Conservation (phyloP, 1,140 invertebrate genomes). For the Temnothorax nylanderi region DNA sequence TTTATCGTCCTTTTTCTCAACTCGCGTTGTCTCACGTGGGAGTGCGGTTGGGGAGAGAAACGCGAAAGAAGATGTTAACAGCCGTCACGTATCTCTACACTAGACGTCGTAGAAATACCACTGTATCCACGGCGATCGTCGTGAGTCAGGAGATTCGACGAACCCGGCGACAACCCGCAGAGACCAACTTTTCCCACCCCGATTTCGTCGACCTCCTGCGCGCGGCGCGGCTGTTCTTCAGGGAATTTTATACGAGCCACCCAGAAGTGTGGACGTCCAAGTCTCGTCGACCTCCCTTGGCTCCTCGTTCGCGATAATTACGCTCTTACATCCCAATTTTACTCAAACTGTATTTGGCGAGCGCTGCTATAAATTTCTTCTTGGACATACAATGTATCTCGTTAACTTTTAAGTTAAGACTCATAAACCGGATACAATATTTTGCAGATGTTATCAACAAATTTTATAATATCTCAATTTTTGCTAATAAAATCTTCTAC, state of each 20-base stretch:
- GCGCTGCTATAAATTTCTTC: background rate
- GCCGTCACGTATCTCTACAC: conserved; percentile 52
- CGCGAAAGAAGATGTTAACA: conserved; percentile 68
- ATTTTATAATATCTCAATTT: background rate
- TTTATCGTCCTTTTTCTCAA: conserved; percentile 66
- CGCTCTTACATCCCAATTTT: conserved; percentile 36
- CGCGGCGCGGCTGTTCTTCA: conserved; percentile 5
- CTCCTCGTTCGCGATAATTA: conserved; percentile 37
- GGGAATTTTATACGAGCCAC: conserved; percentile 52
- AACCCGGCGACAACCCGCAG: conserved; percentile 8
- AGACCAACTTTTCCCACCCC: conserved; percentile 48
- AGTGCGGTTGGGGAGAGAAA: conserved; percentile 29
- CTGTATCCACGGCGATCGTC: conserved; percentile 50
- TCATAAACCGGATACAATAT: background rate
- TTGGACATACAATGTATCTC: background rate
- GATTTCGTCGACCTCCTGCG: conserved; percentile 32
- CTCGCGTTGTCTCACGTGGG: conserved; percentile 66
- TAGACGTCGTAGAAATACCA: conserved; percentile 62
- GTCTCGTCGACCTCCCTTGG: background rate
- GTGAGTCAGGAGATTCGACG: conserved; percentile 29
- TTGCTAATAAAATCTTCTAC: background rate
- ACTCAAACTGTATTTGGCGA: conserved; percentile 6
- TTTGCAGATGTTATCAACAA: background rate
- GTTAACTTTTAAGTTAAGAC: background rate
- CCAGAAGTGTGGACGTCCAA: conserved; percentile 35